Conservation (phyloP, 2,888 invertebrate species). For the Apamea monoglypha region DNA sequence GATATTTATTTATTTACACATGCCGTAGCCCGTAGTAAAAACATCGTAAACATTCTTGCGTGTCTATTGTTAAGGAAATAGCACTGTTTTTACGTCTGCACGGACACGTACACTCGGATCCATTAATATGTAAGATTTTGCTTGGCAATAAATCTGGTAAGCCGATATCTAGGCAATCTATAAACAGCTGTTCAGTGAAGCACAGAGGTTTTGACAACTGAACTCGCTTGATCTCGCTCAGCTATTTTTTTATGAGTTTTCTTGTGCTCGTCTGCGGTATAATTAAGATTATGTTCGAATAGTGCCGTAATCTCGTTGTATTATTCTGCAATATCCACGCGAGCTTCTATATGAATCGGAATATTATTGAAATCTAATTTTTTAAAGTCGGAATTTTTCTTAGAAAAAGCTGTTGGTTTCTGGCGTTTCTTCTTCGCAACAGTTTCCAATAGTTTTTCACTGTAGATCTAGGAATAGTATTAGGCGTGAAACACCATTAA, state of each 20-base stretch:
- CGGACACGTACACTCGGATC: conserved; percentile 66
- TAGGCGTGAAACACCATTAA: conserved; percentile 30
- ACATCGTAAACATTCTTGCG: conserved; percentile 78
- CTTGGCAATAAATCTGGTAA: conserved; percentile 61
- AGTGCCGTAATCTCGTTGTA: conserved; percentile 50
- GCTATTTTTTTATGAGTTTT: conserved; percentile 51
- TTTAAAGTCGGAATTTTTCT: conserved; percentile 23
- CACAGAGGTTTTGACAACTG: conserved; percentile 65
- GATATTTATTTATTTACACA: conserved; percentile 76
- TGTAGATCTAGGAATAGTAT: conserved; percentile 34
- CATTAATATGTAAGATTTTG: conserved; percentile 64
- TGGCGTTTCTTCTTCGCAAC: conserved; percentile 33
- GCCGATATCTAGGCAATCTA: conserved; percentile 62
- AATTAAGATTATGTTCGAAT: conserved; percentile 59
- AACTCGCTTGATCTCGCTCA: conserved; percentile 56
- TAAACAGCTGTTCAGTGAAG: conserved; percentile 66
- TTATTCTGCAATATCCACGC: conserved; percentile 46
- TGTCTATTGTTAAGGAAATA: conserved; percentile 76
- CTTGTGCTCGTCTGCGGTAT: conserved; percentile 54
- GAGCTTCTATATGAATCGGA: conserved; percentile 42
- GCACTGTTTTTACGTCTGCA: conserved; percentile 73
- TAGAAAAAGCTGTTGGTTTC: conserved; percentile 44
- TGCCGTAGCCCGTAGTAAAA: conserved; percentile 72
- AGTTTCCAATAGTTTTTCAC: conserved; percentile 45
- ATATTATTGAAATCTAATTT: conserved; percentile 54